phyloP scores from a whole-genome alignment of 2,797 vertebrate genomes.

The Iguana delicatissima region DNA sequence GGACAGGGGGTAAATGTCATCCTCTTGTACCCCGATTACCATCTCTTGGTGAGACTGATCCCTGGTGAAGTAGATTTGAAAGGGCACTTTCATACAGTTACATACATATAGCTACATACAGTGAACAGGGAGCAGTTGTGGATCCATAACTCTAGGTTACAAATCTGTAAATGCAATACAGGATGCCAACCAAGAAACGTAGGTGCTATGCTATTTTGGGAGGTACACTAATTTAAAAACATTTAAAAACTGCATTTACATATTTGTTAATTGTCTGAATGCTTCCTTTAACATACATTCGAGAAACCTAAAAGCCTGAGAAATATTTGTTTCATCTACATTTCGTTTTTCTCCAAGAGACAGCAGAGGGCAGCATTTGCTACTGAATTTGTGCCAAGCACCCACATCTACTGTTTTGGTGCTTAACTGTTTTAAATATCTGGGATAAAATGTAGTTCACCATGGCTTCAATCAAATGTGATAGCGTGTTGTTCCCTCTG shows the following conservation, averaged over 20 bases:
- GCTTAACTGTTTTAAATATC: not conserved
- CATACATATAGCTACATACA: too few species aligned
- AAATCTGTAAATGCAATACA: too few species aligned
- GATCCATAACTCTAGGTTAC: too few species aligned
- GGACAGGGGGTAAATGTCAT: too few species aligned
- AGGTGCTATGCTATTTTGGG: not conserved
- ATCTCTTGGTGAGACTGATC: too few species aligned
- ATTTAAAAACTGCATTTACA: not conserved
- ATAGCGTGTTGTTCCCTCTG: not conserved
- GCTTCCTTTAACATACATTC: not conserved
- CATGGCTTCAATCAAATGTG: not conserved
- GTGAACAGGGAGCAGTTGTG: too few species aligned
- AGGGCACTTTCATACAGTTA: too few species aligned
- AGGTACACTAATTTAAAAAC: not conserved
- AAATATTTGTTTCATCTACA: not conserved
- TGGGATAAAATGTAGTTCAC: not conserved
- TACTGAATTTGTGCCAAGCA: constrained; percentile 8
- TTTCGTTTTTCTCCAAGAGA: constrained; percentile 6
- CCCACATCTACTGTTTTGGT: fast-evolving
- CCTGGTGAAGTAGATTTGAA: too few species aligned
- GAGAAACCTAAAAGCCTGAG: fast-evolving
- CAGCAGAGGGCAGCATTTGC: constrained; percentile 71
- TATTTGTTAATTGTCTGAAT: constrained; percentile 8
- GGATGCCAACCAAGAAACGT: not conserved
- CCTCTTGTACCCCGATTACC: too few species aligned